Conservation (phyloP, 2,113 vertebrate genomes). For the Colossoma macropomum region DNA sequence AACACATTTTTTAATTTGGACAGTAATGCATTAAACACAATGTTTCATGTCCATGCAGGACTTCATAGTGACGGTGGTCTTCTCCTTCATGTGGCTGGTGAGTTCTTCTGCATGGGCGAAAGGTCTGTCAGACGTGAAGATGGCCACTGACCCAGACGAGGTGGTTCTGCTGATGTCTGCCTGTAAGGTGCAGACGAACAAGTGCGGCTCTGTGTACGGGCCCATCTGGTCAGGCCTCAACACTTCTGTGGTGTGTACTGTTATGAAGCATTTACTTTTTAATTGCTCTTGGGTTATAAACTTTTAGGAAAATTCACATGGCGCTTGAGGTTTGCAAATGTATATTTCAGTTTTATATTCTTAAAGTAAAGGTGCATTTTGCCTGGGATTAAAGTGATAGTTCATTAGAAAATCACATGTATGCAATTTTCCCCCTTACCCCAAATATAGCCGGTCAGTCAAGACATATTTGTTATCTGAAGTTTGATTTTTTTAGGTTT, state of each 20-base stretch:
- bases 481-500: no score
- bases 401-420: no score
- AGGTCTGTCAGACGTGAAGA: constrained; percentile 94
- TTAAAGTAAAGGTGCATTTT: no score
- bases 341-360: no score
- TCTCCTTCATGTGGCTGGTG: constrained; percentile 98
- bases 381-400: no score
- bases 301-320: background rate
- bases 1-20: no score
- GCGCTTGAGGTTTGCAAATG: background rate
- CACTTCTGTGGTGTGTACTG: constrained; percentile 89
- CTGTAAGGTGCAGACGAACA: constrained; percentile 90
- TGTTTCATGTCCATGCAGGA: constrained; percentile 77
- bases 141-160: constrained; percentile 91
- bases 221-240: constrained; percentile 96
- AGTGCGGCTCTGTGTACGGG: constrained; percentile 85
- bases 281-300: no score
- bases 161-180: constrained; percentile 90
- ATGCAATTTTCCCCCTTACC: no score
- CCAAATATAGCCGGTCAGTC: no score
- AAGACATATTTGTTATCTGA: no score
- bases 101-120: constrained; percentile 97
- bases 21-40: no score
- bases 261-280: background rate
- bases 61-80: constrained; percentile 95